Evolutionary conservation across 1,140 invertebrate genomes (phyloP), one percentile per base, ranked within the genome.

Genomic region (Macrocentrus cingulum): DNA sequence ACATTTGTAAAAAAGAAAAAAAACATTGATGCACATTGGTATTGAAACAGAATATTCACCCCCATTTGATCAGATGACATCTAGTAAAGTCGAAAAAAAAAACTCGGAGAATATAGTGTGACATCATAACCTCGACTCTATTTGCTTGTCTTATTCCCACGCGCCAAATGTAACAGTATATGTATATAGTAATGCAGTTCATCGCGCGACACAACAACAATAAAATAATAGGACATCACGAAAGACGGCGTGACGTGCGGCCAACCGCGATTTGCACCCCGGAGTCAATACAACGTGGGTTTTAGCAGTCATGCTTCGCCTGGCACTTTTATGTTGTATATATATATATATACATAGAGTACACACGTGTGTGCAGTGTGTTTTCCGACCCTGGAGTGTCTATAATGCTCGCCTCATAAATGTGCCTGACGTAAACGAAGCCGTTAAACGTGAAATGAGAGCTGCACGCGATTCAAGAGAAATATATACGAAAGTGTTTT

Each of bases 391-490:
- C n/a, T n/a, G n/a, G n/a, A n/a, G n/a, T 11, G 19, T 20, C 18
- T 8, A 16, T 23, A 39, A 16, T 18, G 29, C 9, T 23, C 22
- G 52, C 16, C 52, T 55, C 50, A 52, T 52, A 52, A 52, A 52
- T 22, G n/a, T n/a, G 50, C 36, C 41, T 13, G 36, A 41, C 53
- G 53, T 55, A 45, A 55, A 56, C 54, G 54, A 16, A 46, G 54
- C 18, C 44, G 53, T 55, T 56, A 56, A 56, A 56, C 19, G 53
- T 41, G 41, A 55, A 55, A 55, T 55, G 41, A 55, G 53, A 25
- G 42, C 53, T 41, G 39, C 53, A 56, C 54, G 54, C 54, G 20
- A 56, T 56, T 55, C 39, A 46, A 13, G n/a, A 5, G 32, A 37
- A 22, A 22, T 37, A 20, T 52, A 37, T n/a, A n/a, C n/a, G n/a